These are phyloP conservation scores for Caenorhabditis angaria DNA, from an alignment of 2,888 invertebrate species.

Conservation along the genomic window DNA sequence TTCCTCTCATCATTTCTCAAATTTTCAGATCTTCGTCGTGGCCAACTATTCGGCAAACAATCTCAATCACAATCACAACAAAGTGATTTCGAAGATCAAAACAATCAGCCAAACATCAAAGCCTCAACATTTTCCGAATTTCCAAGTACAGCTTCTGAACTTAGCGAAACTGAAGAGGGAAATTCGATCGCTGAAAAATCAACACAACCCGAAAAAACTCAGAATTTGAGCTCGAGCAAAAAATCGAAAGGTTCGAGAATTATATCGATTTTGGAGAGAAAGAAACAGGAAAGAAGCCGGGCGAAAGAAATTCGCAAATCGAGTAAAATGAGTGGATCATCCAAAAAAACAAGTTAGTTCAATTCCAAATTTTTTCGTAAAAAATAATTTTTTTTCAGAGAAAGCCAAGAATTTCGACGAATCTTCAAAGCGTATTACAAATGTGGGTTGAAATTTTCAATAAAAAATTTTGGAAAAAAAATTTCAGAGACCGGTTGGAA, in stretches of 20 bases:
- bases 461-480: no score
- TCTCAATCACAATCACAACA: constrained; percentile 6
- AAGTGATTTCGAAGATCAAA: neutral
- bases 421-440: neutral
- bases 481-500: no score
- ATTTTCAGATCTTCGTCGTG: constrained; percentile 23
- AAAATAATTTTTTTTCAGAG: neutral
- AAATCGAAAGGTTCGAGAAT: constrained; percentile 4
- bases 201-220: constrained; percentile 7
- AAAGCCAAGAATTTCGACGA: neutral
- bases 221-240: neutral
- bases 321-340: neutral
- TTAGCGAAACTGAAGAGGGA: neutral
- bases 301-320: constrained; percentile 10
- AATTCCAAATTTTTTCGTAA: neutral
- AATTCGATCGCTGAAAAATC: constrained; percentile 9
- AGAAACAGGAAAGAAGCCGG: neutral
- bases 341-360: neutral
- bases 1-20: no score
- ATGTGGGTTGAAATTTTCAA: neutral
- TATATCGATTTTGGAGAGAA: constrained; percentile 1
- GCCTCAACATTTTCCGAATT: constrained; percentile 18
- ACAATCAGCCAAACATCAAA: constrained; percentile 13
- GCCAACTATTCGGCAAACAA: constrained; percentile 31
- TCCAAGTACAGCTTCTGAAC: constrained; percentile 17